Evolutionary conservation across 2,888 invertebrate genomes (phyloP).

Genomic region (Diploptera punctata): DNA sequence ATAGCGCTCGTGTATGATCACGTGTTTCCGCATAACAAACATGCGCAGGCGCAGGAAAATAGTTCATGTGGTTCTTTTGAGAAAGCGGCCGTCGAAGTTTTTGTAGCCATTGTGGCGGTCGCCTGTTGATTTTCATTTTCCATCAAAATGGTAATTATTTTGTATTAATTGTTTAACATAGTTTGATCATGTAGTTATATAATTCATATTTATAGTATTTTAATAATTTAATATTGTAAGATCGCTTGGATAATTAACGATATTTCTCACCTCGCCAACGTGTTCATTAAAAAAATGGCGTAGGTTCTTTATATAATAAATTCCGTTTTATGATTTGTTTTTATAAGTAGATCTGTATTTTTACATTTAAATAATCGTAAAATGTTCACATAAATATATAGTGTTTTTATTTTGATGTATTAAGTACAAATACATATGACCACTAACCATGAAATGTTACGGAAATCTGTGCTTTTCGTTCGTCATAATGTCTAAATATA

Average conservation of each 20-base stretch:
- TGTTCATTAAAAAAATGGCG: not conserved
- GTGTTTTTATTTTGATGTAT: not conserved
- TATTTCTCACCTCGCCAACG: not conserved
- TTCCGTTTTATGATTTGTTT: not conserved
- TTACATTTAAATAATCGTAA: not conserved
- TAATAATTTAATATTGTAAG: not conserved
- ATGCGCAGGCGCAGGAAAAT: too few relatives aligned
- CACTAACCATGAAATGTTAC: too few relatives aligned
- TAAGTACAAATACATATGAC: not conserved
- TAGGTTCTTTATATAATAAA: not conserved
- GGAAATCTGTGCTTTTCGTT: too few relatives aligned
- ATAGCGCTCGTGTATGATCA: too few relatives aligned
- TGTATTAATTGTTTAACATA: not conserved
- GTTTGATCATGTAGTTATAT: too few relatives aligned
- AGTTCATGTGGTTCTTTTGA: too few relatives aligned
- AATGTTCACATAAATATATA: not conserved
- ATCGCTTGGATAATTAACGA: not conserved
- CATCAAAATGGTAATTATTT: constrained; percentile 1
- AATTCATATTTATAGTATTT: not conserved
- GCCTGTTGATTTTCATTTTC: not conserved
- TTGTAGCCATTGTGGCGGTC: not conserved
- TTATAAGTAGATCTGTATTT: not conserved
- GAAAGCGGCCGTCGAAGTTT: not conserved
- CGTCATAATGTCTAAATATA: too few relatives aligned
- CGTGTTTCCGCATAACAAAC: too few relatives aligned